Conservation (phyloP, 2,113 vertebrate genomes). For the Hemicordylus capensis region DNA sequence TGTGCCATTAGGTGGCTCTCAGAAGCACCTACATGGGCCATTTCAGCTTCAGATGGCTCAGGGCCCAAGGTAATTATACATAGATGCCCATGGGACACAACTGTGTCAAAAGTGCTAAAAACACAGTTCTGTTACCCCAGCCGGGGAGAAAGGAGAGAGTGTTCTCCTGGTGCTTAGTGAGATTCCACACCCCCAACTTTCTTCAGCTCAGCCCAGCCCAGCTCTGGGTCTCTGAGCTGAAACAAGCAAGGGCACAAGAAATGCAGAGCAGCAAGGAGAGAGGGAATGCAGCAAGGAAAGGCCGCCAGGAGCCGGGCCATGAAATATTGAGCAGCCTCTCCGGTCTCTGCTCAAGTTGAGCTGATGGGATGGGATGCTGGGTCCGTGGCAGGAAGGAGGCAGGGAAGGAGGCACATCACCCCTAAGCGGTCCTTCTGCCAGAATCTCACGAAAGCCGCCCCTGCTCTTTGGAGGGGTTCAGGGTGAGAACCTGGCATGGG, state of each 20-base stretch:
- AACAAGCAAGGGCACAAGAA: background rate
- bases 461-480: background rate
- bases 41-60: no score
- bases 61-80: no score
- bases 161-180: background rate
- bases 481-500: background rate
- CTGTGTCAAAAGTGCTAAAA: background rate
- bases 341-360: constrained; percentile 17
- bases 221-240: background rate
- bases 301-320: background rate
- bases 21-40: no score
- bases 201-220: background rate
- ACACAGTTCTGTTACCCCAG: background rate
- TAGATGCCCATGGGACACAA: no score
- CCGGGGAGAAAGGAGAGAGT: no score
- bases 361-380: constrained; percentile 1
- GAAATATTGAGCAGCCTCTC: constrained; percentile 26
- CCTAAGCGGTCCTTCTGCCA: background rate
- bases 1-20: no score
- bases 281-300: background rate
- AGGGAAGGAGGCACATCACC: background rate
- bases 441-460: background rate
- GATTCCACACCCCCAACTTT: background rate
- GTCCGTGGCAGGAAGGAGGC: background rate
- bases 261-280: background rate